phyloP scores from a whole-genome alignment of 2,797 vertebrate genomes.

The Luscinia megarhynchos region DNA sequence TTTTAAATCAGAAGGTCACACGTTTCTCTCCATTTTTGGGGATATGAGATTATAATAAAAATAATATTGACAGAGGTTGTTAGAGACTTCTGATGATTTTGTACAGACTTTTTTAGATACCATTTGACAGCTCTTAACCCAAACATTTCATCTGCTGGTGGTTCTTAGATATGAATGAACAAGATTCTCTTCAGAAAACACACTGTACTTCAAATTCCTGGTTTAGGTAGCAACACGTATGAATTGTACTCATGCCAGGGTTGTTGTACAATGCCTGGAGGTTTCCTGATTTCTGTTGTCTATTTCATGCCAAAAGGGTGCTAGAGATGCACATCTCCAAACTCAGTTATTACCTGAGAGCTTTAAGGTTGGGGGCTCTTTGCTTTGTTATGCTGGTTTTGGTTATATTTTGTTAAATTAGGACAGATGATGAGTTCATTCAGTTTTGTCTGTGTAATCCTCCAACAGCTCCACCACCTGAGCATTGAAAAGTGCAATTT shows the following conservation, averaged over 20 bases:
- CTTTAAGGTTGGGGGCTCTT: neutral
- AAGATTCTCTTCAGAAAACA: neutral
- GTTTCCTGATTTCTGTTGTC: neutral
- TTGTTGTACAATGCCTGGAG: rapidly evolving
- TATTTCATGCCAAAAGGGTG: neutral
- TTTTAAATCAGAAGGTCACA: neutral
- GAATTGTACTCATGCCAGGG: no score
- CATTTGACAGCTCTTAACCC: neutral
- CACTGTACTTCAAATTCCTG: neutral
- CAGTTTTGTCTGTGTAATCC: neutral
- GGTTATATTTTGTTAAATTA: neutral
- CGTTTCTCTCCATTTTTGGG: neutral
- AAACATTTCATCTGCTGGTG: neutral
- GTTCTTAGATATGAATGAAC: neutral
- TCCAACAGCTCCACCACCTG: neutral
- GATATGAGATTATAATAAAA: neutral
- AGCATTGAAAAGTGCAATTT: neutral
- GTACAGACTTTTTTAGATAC: neutral
- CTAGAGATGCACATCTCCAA: neutral
- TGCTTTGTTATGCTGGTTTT: neutral
- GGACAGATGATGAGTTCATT: neutral
- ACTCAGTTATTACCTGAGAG: neutral
- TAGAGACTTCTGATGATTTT: neutral
- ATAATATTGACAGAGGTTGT: neutral
- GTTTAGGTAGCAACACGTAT: neutral